phyloP scores from a whole-genome alignment of 2,888 invertebrate species.

The Dugesia japonica region DNA sequence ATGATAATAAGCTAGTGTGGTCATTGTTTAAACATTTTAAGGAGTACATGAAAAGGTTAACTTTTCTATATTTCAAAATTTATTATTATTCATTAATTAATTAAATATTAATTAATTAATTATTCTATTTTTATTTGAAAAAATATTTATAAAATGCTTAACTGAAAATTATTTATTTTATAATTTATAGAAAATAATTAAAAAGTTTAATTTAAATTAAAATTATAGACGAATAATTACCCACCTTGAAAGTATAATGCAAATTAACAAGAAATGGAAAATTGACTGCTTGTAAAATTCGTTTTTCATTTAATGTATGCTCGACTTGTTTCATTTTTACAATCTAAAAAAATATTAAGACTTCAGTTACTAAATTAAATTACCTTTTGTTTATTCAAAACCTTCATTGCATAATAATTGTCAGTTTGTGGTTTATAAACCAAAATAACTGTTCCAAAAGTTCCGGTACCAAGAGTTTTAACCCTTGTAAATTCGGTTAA shows the following conservation, averaged over 20 bases:
- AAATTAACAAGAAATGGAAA: constrained; percentile 96
- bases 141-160: too few relatives aligned
- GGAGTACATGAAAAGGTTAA: too few relatives aligned
- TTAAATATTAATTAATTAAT: too few relatives aligned
- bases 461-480: neutral
- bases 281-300: constrained; percentile 92
- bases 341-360: constrained; percentile 50
- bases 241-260: constrained; percentile 80
- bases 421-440: neutral
- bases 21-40: too few relatives aligned
- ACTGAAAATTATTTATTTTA: too few relatives aligned
- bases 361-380: neutral
- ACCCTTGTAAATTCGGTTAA: neutral
- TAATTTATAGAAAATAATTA: constrained; percentile 29
- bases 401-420: neutral
- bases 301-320: constrained; percentile 95
- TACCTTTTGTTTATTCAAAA: constrained; percentile 4
- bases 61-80: too few relatives aligned
- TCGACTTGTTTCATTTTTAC: constrained; percentile 98
- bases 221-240: neutral
- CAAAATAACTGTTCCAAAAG: constrained; percentile 7
- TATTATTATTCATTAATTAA: too few relatives aligned
- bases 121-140: too few relatives aligned
- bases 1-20: too few relatives aligned
- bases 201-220: too few relatives aligned